Conservation (phyloP, 1,140 invertebrate genomes). For the Brachystomella parvula region DNA sequence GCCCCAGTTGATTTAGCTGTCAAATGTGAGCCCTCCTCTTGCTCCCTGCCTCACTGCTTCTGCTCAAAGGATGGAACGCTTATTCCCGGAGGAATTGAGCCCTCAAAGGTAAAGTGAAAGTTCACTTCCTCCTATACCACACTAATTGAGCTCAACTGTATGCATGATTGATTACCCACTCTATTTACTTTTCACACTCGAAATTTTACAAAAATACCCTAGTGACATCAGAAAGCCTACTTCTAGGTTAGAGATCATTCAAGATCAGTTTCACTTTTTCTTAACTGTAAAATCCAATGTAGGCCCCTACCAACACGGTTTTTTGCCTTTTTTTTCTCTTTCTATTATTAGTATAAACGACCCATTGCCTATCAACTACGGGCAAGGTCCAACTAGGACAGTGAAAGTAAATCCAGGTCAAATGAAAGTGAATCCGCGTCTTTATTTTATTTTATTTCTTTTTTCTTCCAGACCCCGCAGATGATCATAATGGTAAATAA, state of each 20-base stretch:
- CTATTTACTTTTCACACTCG: conserved; percentile 4
- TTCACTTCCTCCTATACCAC: background rate
- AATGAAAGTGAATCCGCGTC: background rate
- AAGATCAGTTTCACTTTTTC: conserved; percentile 5
- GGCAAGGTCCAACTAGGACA: background rate
- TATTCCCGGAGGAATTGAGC: conserved; percentile 70
- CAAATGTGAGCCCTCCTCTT: conserved; percentile 66
- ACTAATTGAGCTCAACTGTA: background rate
- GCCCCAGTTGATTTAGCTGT: conserved; percentile 65
- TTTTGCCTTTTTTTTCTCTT: background rate
- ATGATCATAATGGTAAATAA: conserved; percentile 66
- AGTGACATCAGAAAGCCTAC: too few species aligned
- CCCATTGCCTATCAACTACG: too few species aligned
- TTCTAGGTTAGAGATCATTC: background rate
- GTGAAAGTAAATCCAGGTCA: background rate
- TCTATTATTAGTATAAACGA: background rate
- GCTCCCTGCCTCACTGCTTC: conserved; percentile 81
- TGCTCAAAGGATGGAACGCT: conserved; percentile 83
- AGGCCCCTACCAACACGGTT: too few species aligned
- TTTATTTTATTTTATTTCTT: background rate
- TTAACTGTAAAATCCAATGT: conserved; percentile 2
- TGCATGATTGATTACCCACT: background rate
- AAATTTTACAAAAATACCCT: too few species aligned
- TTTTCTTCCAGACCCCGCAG: conserved; percentile 69
- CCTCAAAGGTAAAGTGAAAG: conserved; percentile 59